Evolutionary conservation across 1,140 invertebrate genomes (phyloP).

Genomic region (Chionoecetes opilio): DNA sequence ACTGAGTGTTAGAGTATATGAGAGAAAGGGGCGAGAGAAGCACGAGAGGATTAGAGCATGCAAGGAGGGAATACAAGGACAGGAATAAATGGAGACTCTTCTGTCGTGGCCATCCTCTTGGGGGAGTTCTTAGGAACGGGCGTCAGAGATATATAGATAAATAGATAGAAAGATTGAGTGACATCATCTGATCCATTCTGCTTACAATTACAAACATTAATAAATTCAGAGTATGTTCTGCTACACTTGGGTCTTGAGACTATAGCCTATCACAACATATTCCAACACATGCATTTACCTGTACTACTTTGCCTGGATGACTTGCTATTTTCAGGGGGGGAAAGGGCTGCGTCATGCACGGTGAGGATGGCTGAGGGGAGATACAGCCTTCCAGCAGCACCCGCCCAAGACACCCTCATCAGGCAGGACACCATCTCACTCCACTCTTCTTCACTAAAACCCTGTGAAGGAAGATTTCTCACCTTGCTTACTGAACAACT

Average conservation of each 20-base stretch:
- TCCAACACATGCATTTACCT: slow-evolving; percentile 81
- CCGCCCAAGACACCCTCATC: slow-evolving; percentile 85
- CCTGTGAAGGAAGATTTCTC: slow-evolving; percentile 29
- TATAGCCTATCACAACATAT: neutral
- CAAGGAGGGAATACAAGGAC: no score
- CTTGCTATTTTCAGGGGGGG: slow-evolving; percentile 82
- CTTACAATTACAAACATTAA: no score
- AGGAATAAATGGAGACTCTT: no score
- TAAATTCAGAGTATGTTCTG: no score
- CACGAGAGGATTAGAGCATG: no score
- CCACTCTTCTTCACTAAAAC: slow-evolving; percentile 83
- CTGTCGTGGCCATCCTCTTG: no score
- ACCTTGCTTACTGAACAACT: neutral
- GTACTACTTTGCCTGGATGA: slow-evolving; percentile 84
- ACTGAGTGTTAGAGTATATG: no score
- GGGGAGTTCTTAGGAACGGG: no score
- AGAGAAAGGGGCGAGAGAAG: no score
- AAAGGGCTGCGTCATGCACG: slow-evolving; percentile 72
- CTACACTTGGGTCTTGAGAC: neutral
- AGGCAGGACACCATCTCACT: slow-evolving; percentile 85
- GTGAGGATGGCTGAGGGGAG: slow-evolving; percentile 82
- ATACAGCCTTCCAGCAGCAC: slow-evolving; percentile 85
- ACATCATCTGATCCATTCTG: no score
- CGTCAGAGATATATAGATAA: no score
- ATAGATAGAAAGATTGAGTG: no score